Percentiles rank a stretch among this genome's conserved stretches.
Evolutionary conservation across 2,113 vertebrate species (phyloP).

Genomic region (Illadopsis cleaveri): DNA sequence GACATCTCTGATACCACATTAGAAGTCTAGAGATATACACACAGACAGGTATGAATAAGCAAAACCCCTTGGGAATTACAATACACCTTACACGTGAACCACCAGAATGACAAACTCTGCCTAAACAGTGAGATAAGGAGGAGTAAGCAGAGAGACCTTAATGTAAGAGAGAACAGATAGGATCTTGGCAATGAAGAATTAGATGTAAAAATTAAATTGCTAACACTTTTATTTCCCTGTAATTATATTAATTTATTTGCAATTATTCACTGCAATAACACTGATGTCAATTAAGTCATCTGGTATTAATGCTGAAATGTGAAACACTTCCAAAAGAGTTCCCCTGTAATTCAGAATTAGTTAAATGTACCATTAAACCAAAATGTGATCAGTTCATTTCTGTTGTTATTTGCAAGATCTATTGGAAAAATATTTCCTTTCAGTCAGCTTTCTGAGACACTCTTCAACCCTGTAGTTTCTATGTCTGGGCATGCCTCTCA

Average conservation of each 20-base stretch:
- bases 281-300: conserved; percentile 41
- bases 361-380: conserved; percentile 46
- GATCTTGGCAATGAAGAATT: neutral
- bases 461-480: conserved; percentile 22
- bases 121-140: neutral
- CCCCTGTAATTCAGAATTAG: conserved; percentile 48
- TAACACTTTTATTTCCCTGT: conserved; percentile 24
- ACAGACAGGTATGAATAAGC: neutral
- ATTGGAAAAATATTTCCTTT: conserved; percentile 3
- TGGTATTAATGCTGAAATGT: neutral
- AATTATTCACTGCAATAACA: conserved; percentile 44
- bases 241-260: conserved; percentile 47
- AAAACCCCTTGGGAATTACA: neutral
- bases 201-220: conserved; percentile 17
- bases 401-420: neutral
- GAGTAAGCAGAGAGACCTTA: neutral
- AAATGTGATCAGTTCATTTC: neutral
- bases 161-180: neutral
- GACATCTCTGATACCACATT: neutral
- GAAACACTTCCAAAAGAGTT: conserved; percentile 17
- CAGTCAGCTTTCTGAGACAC: conserved; percentile 25
- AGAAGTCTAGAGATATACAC: neutral
- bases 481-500: conserved; percentile 16
- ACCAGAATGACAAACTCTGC: neutral
- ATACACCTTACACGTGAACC: neutral